Evolutionary conservation across 2,888 invertebrate genomes (phyloP).

Genomic region (Pristionchus exspectatus): DNA sequence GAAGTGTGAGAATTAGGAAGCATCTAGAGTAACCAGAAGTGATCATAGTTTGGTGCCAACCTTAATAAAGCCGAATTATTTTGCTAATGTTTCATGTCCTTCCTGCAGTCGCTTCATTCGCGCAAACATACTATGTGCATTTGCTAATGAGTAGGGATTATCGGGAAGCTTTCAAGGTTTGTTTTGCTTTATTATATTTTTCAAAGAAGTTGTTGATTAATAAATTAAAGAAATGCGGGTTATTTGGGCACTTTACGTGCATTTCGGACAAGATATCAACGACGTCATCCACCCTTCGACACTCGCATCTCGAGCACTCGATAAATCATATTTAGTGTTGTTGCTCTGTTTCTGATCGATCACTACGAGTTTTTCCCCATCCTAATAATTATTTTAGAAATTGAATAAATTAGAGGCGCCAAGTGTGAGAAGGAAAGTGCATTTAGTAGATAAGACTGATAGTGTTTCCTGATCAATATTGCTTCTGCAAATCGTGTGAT

Average conservation of each 20-base stretch:
- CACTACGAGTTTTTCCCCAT: too few species aligned
- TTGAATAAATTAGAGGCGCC: too few species aligned
- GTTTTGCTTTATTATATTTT: too few species aligned
- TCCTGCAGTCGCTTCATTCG: conserved; percentile 2
- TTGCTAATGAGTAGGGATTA: conserved; percentile 24
- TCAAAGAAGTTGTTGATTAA: neutral
- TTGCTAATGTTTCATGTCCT: neutral
- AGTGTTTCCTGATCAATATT: too few species aligned
- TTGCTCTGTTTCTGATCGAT: too few species aligned
- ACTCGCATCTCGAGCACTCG: neutral
- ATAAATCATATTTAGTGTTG: neutral
- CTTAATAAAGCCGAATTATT: too few species aligned
- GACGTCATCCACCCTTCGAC: neutral
- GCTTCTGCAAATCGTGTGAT: too few species aligned
- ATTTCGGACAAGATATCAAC: neutral
- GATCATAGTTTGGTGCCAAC: too few species aligned
- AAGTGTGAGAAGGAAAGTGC: too few species aligned
- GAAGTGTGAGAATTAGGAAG: neutral
- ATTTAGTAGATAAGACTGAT: too few species aligned
- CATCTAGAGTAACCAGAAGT: too few species aligned
- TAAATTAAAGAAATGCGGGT: neutral
- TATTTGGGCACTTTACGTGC: neutral
- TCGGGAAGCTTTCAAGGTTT: conserved; percentile 29
- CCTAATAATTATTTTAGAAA: too few species aligned
- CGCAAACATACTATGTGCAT: conserved; percentile 18